Percentiles rank a stretch among this genome's conserved stretches.
phyloP scores from a whole-genome alignment of 2,888 invertebrate species.

The Halocaridina rubra region DNA sequence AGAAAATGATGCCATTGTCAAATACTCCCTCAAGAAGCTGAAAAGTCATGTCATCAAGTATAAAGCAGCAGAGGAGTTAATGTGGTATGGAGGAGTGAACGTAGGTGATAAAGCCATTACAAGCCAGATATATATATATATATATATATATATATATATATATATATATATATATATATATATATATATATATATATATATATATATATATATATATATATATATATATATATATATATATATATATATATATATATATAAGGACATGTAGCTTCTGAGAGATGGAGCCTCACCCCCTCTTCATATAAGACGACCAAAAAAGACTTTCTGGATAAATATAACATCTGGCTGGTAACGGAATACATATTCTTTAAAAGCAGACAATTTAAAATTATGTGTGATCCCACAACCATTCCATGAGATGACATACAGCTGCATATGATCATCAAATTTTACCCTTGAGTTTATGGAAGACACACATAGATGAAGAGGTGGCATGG shows the following conservation, averaged over 20 bases:
- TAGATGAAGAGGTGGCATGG: neutral
- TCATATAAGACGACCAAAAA: neutral
- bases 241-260: no score
- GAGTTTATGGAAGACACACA: neutral
- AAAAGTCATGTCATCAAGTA: neutral
- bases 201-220: no score
- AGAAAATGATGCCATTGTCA: neutral
- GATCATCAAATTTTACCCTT: neutral
- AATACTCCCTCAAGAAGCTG: neutral
- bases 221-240: no score
- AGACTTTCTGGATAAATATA: neutral
- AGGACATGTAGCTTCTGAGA: neutral
- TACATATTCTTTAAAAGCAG: neutral
- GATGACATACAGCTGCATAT: neutral
- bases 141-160: no score
- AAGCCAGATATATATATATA: neutral
- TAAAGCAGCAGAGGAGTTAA: neutral
- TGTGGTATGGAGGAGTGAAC: slow-evolving; percentile 12
- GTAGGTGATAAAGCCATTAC: slow-evolving; percentile 6
- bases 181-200: no score
- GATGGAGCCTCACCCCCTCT: neutral
- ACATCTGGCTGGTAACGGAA: neutral
- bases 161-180: no score
- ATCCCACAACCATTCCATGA: slow-evolving; percentile 18
- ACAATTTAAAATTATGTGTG: neutral